A percentile compares a stretch with the other conserved stretches of the same genome.
Evolutionary conservation across 1,140 invertebrate species (phyloP).

Genomic region (Scaptomyza graminum): DNA sequence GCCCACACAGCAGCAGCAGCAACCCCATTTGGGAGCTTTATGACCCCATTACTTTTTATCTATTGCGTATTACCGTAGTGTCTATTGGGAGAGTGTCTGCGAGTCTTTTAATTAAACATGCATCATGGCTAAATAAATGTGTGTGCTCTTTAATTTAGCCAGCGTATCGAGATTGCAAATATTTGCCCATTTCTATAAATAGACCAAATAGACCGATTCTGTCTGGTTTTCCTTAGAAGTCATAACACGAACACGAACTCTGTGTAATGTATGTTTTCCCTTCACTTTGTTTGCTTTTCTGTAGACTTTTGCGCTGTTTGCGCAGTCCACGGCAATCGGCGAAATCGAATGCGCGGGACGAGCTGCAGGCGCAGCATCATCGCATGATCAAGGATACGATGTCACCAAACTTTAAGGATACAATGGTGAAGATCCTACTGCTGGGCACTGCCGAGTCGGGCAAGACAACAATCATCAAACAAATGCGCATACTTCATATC

Average conservation of each 20-base stretch:
- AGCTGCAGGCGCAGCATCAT: conserved; percentile 51
- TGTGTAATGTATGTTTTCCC: conserved; percentile 62
- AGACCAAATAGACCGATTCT: conserved; percentile 25
- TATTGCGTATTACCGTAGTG: conserved; percentile 53
- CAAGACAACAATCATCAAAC: conserved; percentile 92
- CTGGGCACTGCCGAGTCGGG: conserved; percentile 89
- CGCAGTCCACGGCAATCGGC: conserved; percentile 48
- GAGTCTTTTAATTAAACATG: conserved; percentile 76
- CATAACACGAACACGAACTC: conserved; percentile 27
- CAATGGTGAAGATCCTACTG: conserved; percentile 87
- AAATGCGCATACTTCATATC: conserved; percentile 92
- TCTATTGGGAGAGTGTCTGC: conserved; percentile 32
- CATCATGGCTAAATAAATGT: conserved; percentile 52
- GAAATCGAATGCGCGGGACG: conserved; percentile 46
- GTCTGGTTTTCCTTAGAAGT: conserved; percentile 68
- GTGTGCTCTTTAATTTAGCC: conserved; percentile 44
- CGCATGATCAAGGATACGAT: conserved; percentile 68
- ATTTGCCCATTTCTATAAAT: conserved; percentile 62
- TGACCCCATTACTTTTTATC: conserved; percentile 53
- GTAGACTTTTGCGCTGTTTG: conserved; percentile 79
- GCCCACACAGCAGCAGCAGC: not conserved
- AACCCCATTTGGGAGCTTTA: not conserved
- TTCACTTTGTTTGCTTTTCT: conserved; percentile 30
- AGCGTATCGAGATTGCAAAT: conserved; percentile 52
- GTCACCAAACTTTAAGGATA: conserved; percentile 63